Conservation (phyloP, 2,797 vertebrate genomes). For the Carcharodon carcharias region DNA sequence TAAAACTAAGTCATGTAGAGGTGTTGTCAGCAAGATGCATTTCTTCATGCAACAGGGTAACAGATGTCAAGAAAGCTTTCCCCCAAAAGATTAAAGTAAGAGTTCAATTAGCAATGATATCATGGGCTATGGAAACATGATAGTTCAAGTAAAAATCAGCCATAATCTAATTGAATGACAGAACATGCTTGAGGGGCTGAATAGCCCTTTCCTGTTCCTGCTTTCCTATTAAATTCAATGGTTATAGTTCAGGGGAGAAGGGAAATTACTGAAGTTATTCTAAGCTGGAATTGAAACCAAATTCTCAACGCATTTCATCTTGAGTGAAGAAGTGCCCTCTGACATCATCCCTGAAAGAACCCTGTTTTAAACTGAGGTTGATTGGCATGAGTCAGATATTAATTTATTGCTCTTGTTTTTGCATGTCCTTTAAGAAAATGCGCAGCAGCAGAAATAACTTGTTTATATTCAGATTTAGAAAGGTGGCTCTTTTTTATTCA, state of each 20-base stretch:
- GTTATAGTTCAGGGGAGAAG: not conserved
- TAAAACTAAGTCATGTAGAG: not conserved
- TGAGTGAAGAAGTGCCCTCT: not conserved
- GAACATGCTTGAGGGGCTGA: not conserved
- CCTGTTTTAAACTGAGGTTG: not conserved
- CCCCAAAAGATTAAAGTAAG: not conserved
- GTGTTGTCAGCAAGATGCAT: not conserved
- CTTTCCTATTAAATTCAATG: not conserved
- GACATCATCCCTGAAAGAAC: not conserved
- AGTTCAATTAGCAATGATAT: not conserved
- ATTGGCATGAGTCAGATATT: not conserved
- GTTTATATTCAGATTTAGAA: not conserved
- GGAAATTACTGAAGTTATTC: not conserved
- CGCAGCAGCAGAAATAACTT: not conserved
- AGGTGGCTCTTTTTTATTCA: not conserved
- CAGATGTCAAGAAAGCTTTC: no score
- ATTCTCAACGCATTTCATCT: not conserved
- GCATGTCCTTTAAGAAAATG: not conserved
- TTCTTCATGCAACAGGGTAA: not conserved
- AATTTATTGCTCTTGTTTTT: not conserved
- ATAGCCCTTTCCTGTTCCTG: not conserved
- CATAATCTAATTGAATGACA: no score
- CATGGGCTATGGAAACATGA: not conserved
- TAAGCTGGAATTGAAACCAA: not conserved
- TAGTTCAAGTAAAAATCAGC: not conserved